Conservation (phyloP, 2,888 invertebrate genomes). For the Heliconius aoede region DNA sequence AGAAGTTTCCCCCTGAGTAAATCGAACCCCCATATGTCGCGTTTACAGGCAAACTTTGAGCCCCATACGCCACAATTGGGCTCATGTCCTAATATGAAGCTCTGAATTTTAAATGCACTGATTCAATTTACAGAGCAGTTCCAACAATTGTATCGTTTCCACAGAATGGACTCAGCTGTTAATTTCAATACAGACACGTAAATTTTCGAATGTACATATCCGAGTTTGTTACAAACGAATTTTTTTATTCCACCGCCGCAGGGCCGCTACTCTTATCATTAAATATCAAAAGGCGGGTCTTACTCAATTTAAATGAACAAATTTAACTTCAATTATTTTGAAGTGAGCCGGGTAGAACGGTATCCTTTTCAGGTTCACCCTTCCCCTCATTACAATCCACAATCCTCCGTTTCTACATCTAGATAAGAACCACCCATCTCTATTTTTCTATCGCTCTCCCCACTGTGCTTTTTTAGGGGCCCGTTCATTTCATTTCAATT, state of each 20-base stretch:
- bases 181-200: conserved; percentile 31
- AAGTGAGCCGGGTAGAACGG: conserved; percentile 75
- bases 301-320: conserved; percentile 79
- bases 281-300: conserved; percentile 47
- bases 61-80: too few species aligned
- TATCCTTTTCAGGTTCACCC: conserved; percentile 80
- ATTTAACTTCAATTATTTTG: conserved; percentile 83
- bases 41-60: too few species aligned
- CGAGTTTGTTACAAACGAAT: conserved; percentile 27
- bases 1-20: too few species aligned
- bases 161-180: conserved; percentile 38
- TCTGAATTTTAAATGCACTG: conserved; percentile 50
- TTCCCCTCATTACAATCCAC: conserved; percentile 79
- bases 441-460: conserved; percentile 70
- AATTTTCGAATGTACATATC: conserved; percentile 26
- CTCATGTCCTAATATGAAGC: conserved; percentile 50
- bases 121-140: conserved; percentile 49
- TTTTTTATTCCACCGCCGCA: conserved; percentile 24
- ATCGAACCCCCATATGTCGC: too few species aligned
- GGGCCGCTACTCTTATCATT: conserved; percentile 43
- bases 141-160: conserved; percentile 43
- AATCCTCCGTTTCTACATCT: conserved; percentile 78
- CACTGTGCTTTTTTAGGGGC: conserved; percentile 68
- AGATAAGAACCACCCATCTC: conserved; percentile 78
- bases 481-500: conserved; percentile 79